Evolutionary conservation across 1,140 invertebrate species (phyloP).

Genomic region (Drosophila pseudoobscura): DNA sequence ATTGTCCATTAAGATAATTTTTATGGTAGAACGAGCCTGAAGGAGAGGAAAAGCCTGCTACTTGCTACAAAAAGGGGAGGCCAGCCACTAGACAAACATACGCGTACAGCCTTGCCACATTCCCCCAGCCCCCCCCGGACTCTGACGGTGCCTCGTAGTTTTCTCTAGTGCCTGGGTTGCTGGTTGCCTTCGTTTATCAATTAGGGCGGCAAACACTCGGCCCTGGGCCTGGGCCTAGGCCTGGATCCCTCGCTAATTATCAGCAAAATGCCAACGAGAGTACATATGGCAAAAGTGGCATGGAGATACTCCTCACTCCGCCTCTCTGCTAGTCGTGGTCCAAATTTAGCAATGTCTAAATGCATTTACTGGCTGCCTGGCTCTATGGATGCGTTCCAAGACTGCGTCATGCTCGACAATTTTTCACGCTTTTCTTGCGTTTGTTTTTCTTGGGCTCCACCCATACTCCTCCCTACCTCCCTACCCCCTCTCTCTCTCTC

Average conservation of each 20-base stretch:
- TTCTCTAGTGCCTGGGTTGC: too few species aligned
- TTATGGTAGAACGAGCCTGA: constrained; percentile 67
- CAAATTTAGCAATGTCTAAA: constrained; percentile 73
- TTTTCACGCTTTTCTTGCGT: constrained; percentile 77
- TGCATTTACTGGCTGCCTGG: constrained; percentile 48
- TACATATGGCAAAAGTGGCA: constrained; percentile 57
- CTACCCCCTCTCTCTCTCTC: too few species aligned
- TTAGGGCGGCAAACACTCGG: constrained; percentile 70
- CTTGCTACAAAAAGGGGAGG: constrained; percentile 8
- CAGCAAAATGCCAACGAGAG: constrained; percentile 66
- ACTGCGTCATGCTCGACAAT: constrained; percentile 77
- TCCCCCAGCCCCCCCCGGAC: neutral
- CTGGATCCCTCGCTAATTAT: constrained; percentile 61
- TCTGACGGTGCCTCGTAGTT: constrained; percentile 6
- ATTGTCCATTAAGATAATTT: constrained; percentile 82
- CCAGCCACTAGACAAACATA: constrained; percentile 42
- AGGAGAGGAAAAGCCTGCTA: neutral
- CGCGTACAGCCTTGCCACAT: constrained; percentile 16
- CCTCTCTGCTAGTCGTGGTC: constrained; percentile 19
- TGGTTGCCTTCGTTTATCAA: constrained; percentile 64
- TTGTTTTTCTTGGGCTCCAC: constrained; percentile 17
- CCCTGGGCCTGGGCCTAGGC: constrained; percentile 23
- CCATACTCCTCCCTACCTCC: neutral
- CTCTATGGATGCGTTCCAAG: constrained; percentile 43
- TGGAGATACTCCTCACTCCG: constrained; percentile 17